Conservation (phyloP, 2,888 invertebrate species). For the Ectemnius cavifrons region DNA sequence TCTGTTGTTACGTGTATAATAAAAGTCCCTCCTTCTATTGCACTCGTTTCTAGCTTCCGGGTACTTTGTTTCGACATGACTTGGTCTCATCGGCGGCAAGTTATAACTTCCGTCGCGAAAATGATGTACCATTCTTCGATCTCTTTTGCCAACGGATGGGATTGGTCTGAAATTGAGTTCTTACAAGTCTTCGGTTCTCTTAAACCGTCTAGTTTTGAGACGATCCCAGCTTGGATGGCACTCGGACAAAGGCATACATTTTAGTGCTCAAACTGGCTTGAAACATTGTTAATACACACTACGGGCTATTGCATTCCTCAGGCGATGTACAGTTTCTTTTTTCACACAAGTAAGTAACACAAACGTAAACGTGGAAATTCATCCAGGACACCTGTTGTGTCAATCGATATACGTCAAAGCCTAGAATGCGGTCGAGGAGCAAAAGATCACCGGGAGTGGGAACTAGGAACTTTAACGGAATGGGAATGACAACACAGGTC, state of each 20-base stretch:
- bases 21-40: constrained; percentile 72
- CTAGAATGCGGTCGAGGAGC: constrained; percentile 5
- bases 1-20: constrained; percentile 73
- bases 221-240: constrained; percentile 37
- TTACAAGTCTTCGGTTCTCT: constrained; percentile 60
- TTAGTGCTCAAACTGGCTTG: constrained; percentile 40
- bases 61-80: constrained; percentile 69
- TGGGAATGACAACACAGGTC: not conserved
- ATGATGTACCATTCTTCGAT: constrained; percentile 71
- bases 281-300: constrained; percentile 52
- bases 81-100: constrained; percentile 67
- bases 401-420: constrained; percentile 9
- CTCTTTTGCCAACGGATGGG: constrained; percentile 75
- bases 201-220: constrained; percentile 22
- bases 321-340: constrained; percentile 32
- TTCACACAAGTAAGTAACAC: constrained; percentile 29
- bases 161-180: constrained; percentile 75
- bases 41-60: constrained; percentile 69
- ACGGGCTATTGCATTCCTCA: constrained; percentile 50
- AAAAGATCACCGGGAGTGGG: constrained; percentile 18
- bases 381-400: constrained; percentile 16
- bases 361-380: constrained; percentile 10
- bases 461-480: constrained; percentile 12
- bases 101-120: constrained; percentile 74
- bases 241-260: constrained; percentile 41